Evolutionary conservation across 1,140 invertebrate genomes (phyloP), one percentile per base, ranked within the genome.

Genomic region (Mercenaria mercenaria): DNA sequence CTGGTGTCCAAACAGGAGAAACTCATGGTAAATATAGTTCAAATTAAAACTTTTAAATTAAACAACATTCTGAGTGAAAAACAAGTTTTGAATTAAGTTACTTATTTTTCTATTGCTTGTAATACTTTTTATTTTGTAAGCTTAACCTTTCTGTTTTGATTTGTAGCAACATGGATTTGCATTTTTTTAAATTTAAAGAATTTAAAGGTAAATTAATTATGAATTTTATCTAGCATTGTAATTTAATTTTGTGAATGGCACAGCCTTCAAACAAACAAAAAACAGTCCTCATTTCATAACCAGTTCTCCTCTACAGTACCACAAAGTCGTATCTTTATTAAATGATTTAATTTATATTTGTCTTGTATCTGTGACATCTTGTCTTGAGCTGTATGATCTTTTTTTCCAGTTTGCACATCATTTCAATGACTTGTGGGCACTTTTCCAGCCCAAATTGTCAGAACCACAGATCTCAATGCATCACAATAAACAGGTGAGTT

Each of bases 391-490:
- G n/a, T n/a, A n/a, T n/a, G n/a, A n/a, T n/a, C n/a, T n/a, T n/a
- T n/a, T n/a, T 95, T 98, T 98, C 79, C 97, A 98, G 95, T 96
- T 96, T 88, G 92, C 94, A 41, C 93, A 92, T 15, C 98, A 98
- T 96, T 98, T 99, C 96, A 97, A 98, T 85, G 98, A 99, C 94
- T 95, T 99, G 52, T 99, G 98, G 98, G 98, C 98, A 90, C 96
- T 99, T 74, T 99, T 99, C 96, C 98, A 99, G 96, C 98, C 98
- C 29, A 98, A 98, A 92, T 97, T 99, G 72, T 98, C 98, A n/a
- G 98, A 99, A 96, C 98, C 98, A 2, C 98, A 98, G 82, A 98
- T 99, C 93, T 97, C 98, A 43, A 98, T 99, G 74, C 98, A 99
- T 96, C 98, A 99, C 92, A 99, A 99, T 95, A 99, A 99, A 96